phyloP scores from a whole-genome alignment of 2,113 vertebrate species.

The Boulengeromyrus knoepffleri region DNA sequence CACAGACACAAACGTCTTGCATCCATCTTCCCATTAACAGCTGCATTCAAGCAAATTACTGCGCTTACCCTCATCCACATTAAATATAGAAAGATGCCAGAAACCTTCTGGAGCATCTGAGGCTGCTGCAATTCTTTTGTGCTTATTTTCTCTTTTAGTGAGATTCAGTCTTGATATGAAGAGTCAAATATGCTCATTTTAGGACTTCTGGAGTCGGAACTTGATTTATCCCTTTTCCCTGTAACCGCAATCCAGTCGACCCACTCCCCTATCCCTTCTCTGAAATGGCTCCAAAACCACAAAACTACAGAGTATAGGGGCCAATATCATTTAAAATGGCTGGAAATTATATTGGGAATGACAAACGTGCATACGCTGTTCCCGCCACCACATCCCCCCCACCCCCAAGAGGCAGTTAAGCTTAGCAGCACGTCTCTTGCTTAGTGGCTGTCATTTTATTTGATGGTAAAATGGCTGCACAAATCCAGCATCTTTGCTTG shows the following conservation, averaged over 20 bases:
- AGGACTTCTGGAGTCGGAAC: constrained; percentile 13
- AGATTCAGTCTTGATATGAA: constrained; percentile 21
- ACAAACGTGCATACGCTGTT: constrained; percentile 41
- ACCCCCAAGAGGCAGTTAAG: not conserved
- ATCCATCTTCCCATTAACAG: not conserved
- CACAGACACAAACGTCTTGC: not conserved
- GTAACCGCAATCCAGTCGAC: constrained; percentile 2
- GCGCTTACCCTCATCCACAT: not conserved
- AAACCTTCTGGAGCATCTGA: not conserved
- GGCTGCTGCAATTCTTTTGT: not conserved
- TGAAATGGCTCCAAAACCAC: constrained; percentile 40
- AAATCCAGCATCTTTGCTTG: not conserved
- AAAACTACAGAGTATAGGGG: constrained; percentile 43
- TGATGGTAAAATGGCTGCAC: not conserved
- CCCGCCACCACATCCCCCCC: constrained; percentile 28
- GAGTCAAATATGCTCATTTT: constrained; percentile 3
- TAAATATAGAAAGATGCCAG: not conserved
- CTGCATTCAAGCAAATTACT: not conserved
- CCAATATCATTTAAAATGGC: constrained; percentile 45
- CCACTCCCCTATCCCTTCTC: not conserved
- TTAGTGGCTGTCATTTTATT: constrained; percentile 1
- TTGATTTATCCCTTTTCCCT: constrained; percentile 15
- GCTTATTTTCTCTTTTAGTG: not conserved
- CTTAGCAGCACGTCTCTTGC: not conserved
- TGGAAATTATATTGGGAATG: constrained; percentile 44